Evolutionary conservation across 2,888 invertebrate genomes (phyloP).

Genomic region (Philopedon plagiatum): DNA sequence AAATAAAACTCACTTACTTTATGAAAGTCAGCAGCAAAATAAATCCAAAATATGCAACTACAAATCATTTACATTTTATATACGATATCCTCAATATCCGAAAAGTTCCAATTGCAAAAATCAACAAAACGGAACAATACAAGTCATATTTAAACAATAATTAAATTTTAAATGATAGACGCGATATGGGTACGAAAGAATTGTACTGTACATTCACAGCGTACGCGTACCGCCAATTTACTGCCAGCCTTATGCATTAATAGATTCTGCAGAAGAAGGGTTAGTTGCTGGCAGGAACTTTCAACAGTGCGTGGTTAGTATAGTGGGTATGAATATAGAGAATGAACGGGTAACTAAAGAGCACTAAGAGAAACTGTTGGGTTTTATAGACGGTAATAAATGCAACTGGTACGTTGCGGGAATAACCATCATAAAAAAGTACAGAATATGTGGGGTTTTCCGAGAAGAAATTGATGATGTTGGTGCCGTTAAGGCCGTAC

Average conservation of each 20-base stretch:
- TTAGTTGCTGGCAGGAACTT: slow-evolving; percentile 33
- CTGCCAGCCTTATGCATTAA: slow-evolving; percentile 23
- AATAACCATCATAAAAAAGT: slow-evolving; percentile 1
- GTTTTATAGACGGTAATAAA: background rate
- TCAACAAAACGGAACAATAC: background rate
- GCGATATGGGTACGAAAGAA: background rate
- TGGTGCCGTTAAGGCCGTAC: background rate
- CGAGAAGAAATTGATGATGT: background rate
- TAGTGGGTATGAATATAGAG: slow-evolving; percentile 7
- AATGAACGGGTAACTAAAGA: slow-evolving; percentile 2
- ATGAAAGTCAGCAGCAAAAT: background rate
- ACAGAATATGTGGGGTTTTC: background rate
- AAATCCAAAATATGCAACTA: background rate
- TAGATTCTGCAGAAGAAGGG: slow-evolving; percentile 36
- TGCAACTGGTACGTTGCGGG: background rate
- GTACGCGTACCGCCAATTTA: slow-evolving; percentile 15
- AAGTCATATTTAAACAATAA: background rate
- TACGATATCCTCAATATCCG: background rate
- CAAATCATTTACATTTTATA: background rate
- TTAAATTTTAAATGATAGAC: background rate
- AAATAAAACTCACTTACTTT: background rate
- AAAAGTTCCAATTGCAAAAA: background rate
- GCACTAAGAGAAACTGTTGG: background rate
- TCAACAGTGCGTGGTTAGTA: slow-evolving; percentile 21
- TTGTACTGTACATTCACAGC: background rate